Base-by-base conservation (phyloP, 2,888 invertebrate genomes). In the Hypolimnas misippus region DNA sequence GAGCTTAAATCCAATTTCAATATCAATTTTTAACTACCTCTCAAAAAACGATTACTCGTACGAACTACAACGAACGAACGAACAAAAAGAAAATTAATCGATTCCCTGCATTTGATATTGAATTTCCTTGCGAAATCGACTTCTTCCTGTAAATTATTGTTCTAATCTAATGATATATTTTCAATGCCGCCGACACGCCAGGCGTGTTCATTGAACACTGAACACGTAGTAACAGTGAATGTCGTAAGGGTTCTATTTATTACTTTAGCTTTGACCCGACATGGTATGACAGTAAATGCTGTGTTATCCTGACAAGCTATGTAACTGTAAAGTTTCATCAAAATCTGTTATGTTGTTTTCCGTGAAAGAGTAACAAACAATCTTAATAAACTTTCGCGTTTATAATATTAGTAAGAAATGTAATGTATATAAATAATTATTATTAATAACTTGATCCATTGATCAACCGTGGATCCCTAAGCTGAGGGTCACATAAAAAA, bases 1-100 rank as follows among this genome's bases (percentile, higher is more conserved):
- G 31, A 63, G 50, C 63, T 60, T 46, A 55, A 51, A 60, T 64
- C 53, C 60, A 64, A 64, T 60, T 64, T 60, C 60, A 44, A 56
- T 58, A 61, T 55, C 58, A 57, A 58, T 62, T 65, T 63, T 62
- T 57, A 55, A 62, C 50, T 58, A 46, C 51, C 25, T 29, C 51
- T 49, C 60, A 55, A 56, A 58, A 53, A 58, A 54, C 54, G 35
- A 62, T 62, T 62, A 62, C 57, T 52, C 42, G 52, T 56, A 57
- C 57, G 51, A 35, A 44, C 42, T 42, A 42, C 51, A 57, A 62
- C 25, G 35, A 21, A 46, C 46, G n/a, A 16, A 25, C 46, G 44
- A 35, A 25, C 50, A 55, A 50, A 59, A 59, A 44, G 50, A 60
- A 52, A 60, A 59, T 25, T 46, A 63, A 63, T 57, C 49, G 56